A percentile compares a stretch with the other conserved stretches of the same genome.
These are phyloP conservation scores for Heliocidaris tuberculata DNA, from an alignment of 35 echinoderm and acorn worm genomes.

Conservation along the genomic window DNA sequence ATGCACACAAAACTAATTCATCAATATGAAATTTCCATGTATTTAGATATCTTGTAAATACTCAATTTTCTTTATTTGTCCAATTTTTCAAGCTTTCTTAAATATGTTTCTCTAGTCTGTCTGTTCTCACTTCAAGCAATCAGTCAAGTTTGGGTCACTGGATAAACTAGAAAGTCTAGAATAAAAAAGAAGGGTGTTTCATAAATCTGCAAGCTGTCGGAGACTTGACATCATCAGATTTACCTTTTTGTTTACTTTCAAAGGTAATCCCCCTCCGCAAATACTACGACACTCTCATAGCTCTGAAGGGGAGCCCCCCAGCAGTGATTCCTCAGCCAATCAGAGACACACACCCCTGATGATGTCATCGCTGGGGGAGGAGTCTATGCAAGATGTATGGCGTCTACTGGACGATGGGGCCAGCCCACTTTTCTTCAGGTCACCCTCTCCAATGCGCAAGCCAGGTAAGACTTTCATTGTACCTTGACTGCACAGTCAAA, in stretches of 20 bases:
- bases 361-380: slow-evolving; percentile 97
- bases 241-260: background rate
- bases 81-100: background rate
- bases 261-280: background rate
- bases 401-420: slow-evolving; percentile 75
- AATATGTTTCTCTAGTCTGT: background rate
- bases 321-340: slow-evolving; percentile 54
- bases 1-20: background rate
- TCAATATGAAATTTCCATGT: background rate
- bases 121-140: too few species aligned
- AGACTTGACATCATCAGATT: background rate
- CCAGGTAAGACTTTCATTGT: background rate
- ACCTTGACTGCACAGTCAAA: background rate
- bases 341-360: slow-evolving; percentile 64
- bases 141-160: too few species aligned
- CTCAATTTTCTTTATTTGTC: background rate
- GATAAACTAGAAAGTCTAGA: too few species aligned
- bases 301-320: slow-evolving; percentile 8
- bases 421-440: slow-evolving; percentile 64
- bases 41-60: too few species aligned
- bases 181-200: too few species aligned
- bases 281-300: background rate
- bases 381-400: slow-evolving; percentile 89
- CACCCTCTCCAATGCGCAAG: slow-evolving; percentile 51
- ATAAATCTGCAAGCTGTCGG: too few species aligned